Evolutionary conservation across 2,888 invertebrate genomes (phyloP).

Genomic region (Neuroscelio doddi): DNA sequence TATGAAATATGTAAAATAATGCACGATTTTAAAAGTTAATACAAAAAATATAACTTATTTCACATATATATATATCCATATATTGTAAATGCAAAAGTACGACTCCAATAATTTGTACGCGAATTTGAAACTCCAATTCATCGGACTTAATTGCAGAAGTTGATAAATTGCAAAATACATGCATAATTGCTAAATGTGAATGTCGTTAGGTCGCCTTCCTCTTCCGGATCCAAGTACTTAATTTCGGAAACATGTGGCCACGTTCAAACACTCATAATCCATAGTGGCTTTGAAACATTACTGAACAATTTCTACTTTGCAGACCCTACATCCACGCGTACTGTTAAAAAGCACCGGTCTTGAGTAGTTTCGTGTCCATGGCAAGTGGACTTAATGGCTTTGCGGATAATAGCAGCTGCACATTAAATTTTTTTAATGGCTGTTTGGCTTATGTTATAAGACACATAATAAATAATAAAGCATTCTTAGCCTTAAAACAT

Average conservation of each 20-base stretch:
- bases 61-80: no score
- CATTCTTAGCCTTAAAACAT: no score
- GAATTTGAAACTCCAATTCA: background rate
- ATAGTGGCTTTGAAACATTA: conserved; percentile 9
- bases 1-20: no score
- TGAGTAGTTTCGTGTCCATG: conserved; percentile 11
- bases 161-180: conserved; percentile 7
- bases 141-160: background rate
- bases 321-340: background rate
- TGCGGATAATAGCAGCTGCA: conserved; percentile 11
- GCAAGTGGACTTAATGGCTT: conserved; percentile 13
- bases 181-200: background rate
- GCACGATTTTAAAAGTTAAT: no score
- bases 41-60: no score
- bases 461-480: no score
- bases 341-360: conserved; percentile 11
- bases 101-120: background rate
- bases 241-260: conserved; percentile 2
- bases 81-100: no score
- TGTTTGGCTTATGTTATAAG: no score
- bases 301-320: conserved; percentile 12
- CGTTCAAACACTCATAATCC: conserved; percentile 3
- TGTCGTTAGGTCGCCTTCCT: background rate
- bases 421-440: no score
- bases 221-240: background rate